Base-by-base conservation (phyloP, 2,797 vertebrate species). In the Rousettus madagascariensis region DNA sequence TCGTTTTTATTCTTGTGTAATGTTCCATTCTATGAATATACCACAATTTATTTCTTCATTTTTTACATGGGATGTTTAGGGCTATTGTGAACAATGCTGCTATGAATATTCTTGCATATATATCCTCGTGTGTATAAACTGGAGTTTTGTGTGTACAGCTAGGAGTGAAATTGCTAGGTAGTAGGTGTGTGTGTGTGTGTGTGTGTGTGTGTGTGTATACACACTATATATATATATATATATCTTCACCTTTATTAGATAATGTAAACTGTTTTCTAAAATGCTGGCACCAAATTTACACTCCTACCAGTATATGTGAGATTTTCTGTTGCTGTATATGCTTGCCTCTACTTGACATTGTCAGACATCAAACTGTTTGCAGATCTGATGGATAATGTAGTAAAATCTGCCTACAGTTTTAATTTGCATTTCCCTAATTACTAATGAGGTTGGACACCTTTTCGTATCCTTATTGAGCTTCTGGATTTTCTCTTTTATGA, bases 401-500 rank as follows among this genome's bases (percentile, higher is more conserved):
- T 53, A 77, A 69, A 63, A 26, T 38, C 61, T 68, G n/a, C 28
- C 78, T 61, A 71, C 74, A n/a, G 46, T 43, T 91, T 91, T 89
- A 72, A 68, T 94, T 86, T 74, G n/a, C 24, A 53, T 86, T 80
- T 71, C 65, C 59, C 33, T 72, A 38, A 43, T 79, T 86, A 30
- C 20, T 94, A 28, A 69, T 86, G 43, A 61, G 19, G 2, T 63
- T 59, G 24, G 71, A 75, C 5, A 28, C 33, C 38, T 92, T 91
- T 51, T 68, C 30, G 33, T 33, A 61, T 65, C 36, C 13, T 78
- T 59, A 24, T 41, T 86, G n/a, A 30, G 46, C 30, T 17, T 94
- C 59, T 88, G 36, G 36, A 79, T 94, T 96, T 95, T 71, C 53
- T 90, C 33, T 53, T 96, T 77, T 26, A 30, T 63, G 13, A 90